Conservation (phyloP, 2,797 vertebrate genomes). For the Melanotaenia nigrans region DNA sequence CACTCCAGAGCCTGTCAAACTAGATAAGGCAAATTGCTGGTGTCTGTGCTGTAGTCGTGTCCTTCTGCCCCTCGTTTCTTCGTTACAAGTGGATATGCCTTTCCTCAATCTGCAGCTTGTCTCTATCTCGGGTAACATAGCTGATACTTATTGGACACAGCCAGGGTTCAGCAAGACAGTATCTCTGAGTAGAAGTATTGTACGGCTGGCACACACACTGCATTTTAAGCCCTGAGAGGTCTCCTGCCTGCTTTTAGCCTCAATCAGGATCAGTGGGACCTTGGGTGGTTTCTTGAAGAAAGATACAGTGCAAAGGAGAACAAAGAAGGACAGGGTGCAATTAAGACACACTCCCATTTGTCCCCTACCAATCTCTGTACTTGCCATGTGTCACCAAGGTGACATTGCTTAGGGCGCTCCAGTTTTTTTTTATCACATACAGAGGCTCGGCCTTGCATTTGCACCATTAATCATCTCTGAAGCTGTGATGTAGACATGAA, state of each 20-base stretch:
- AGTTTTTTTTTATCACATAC: conserved; percentile 65
- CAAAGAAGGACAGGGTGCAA: conserved; percentile 73
- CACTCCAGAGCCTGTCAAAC: conserved; percentile 67
- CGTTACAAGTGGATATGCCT: conserved; percentile 70
- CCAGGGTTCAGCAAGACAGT: conserved; percentile 48
- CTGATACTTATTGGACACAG: conserved; percentile 59
- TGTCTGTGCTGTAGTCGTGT: conserved; percentile 74
- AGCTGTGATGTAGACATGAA: conserved; percentile 69
- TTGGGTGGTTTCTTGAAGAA: conserved; percentile 53
- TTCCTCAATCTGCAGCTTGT: conserved; percentile 61
- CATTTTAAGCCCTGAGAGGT: conserved; percentile 52
- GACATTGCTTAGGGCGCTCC: conserved; percentile 78
- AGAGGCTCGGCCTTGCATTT: conserved; percentile 49
- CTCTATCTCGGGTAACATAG: conserved; percentile 61
- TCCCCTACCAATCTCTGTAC: conserved; percentile 62
- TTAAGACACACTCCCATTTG: conserved; percentile 69
- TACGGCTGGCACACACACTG: conserved; percentile 35
- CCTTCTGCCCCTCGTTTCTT: conserved; percentile 61
- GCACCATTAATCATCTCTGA: conserved; percentile 71
- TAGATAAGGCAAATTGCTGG: conserved; percentile 79
- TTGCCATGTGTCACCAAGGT: conserved; percentile 77
- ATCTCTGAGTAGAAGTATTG: conserved; percentile 45
- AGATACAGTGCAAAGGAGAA: conserved; percentile 65
- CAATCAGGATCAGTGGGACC: conserved; percentile 55
- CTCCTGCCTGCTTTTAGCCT: conserved; percentile 57